Percentiles rank a stretch among this genome's conserved stretches.
Evolutionary conservation across 2,113 vertebrate genomes (phyloP).

Genomic region (Psettodes erumei): DNA sequence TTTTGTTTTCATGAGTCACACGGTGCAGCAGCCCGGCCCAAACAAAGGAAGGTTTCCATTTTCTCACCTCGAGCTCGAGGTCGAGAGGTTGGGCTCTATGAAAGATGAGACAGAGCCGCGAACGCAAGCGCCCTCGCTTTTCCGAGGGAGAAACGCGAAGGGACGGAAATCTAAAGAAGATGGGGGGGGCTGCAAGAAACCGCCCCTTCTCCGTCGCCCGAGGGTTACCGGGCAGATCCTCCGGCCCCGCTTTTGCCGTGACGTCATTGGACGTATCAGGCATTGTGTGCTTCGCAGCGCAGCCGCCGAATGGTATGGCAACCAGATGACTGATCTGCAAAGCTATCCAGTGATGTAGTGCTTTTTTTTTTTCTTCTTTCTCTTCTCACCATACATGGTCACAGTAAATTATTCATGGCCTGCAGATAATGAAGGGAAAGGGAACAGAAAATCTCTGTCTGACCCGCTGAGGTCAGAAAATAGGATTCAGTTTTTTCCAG

Average conservation of each 20-base stretch:
- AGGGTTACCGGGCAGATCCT: no score
- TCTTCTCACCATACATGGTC: constrained; percentile 74
- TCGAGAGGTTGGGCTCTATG: constrained; percentile 36
- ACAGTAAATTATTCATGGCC: constrained; percentile 44
- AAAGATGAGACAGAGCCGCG: constrained; percentile 54
- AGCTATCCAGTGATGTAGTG: constrained; percentile 68
- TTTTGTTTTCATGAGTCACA: constrained; percentile 27
- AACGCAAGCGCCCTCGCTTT: constrained; percentile 7
- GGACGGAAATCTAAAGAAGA: constrained; percentile 29
- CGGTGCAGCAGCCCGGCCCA: constrained; percentile 13
- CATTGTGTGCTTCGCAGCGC: constrained; percentile 46
- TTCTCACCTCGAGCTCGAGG: constrained; percentile 46
- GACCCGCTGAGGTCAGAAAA: constrained; percentile 10
- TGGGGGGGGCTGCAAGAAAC: constrained; percentile 1
- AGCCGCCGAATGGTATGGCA: constrained; percentile 51
- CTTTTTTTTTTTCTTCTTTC: constrained; percentile 9
- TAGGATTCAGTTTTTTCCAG: constrained; percentile 7
- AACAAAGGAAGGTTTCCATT: constrained; percentile 62
- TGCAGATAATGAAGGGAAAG: constrained; percentile 36
- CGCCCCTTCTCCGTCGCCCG: no score
- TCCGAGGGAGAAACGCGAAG: constrained; percentile 26
- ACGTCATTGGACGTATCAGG: constrained; percentile 67
- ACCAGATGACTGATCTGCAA: constrained; percentile 69
- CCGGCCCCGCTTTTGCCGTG: constrained; percentile 67
- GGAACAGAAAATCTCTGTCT: constrained; percentile 4